Evolutionary conservation across 1,140 invertebrate species (phyloP).

Genomic region (Plectrocnemia conspersa): DNA sequence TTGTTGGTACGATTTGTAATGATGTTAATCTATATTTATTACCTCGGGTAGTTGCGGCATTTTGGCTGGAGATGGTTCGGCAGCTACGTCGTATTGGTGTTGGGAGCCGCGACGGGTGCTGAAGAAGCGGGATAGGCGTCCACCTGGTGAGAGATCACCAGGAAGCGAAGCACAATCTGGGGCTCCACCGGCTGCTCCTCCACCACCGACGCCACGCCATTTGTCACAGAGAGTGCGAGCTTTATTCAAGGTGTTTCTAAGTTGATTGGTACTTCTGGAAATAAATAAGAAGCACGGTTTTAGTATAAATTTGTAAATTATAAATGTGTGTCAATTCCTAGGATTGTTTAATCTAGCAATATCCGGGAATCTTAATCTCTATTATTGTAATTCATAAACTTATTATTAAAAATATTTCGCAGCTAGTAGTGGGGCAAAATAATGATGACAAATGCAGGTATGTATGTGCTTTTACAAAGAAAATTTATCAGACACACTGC

Average conservation of each 20-base stretch:
- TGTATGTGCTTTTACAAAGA: no score
- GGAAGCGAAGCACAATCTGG: conserved; percentile 45
- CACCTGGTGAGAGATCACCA: conserved; percentile 60
- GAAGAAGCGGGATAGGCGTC: conserved; percentile 75
- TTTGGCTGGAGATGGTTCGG: conserved; percentile 48
- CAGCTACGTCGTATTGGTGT: conserved; percentile 71
- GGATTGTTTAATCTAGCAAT: no score
- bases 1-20: conserved; percentile 34
- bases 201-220: conserved; percentile 54
- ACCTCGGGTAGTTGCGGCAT: conserved; percentile 75
- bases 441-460: no score
- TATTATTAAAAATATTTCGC: no score
- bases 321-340: no score
- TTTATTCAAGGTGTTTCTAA: conserved; percentile 64
- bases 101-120: conserved; percentile 72
- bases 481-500: no score
- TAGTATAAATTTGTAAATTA: no score
- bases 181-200: conserved; percentile 46
- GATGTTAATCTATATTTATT: conserved; percentile 42
- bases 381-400: no score
- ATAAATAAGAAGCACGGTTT: conserved; percentile 34
- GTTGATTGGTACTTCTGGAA: conserved; percentile 62
- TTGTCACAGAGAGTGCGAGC: conserved; percentile 66
- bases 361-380: no score
- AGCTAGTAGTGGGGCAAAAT: no score